Conservation (phyloP, 2,888 invertebrate genomes). For the Tenthredo amoena region DNA sequence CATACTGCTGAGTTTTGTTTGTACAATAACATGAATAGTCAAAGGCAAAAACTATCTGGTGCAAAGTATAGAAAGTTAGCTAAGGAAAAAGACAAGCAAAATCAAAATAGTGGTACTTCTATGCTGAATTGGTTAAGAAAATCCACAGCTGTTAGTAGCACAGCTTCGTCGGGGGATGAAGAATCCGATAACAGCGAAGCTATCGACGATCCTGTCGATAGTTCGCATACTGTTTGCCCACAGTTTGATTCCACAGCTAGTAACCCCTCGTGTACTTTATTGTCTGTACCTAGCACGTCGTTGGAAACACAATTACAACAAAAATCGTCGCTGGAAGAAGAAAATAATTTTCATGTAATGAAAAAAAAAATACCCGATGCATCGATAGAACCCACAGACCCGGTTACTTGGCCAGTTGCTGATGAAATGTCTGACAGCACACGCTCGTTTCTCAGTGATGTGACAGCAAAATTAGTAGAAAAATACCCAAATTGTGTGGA, state of each 20-base stretch:
- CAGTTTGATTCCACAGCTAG: background rate
- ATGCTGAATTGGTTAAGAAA: constrained; percentile 8
- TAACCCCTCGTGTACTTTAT: background rate
- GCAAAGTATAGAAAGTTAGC: background rate
- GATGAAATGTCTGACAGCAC: constrained; percentile 9
- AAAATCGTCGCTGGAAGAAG: background rate
- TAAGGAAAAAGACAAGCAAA: constrained; percentile 4
- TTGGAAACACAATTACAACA: background rate
- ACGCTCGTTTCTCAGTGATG: constrained; percentile 4
- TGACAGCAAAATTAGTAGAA: constrained; percentile 56
- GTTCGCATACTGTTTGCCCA: background rate
- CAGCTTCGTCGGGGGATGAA: constrained; percentile 1
- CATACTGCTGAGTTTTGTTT: background rate
- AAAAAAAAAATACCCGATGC: background rate
- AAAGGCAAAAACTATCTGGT: background rate
- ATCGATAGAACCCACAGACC: constrained; percentile 3
- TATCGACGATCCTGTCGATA: background rate
- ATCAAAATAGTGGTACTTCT: constrained; percentile 4
- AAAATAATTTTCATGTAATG: background rate
- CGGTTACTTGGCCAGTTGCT: constrained; percentile 5
- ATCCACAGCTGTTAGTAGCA: background rate
- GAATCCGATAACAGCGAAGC: background rate
- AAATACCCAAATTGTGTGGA: constrained; percentile 62
- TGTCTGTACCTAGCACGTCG: background rate
- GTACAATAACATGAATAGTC: background rate